These are phyloP conservation scores for Potamarius usumacintae DNA, from an alignment of 2,113 vertebrate genomes.

Conservation along the genomic window DNA sequence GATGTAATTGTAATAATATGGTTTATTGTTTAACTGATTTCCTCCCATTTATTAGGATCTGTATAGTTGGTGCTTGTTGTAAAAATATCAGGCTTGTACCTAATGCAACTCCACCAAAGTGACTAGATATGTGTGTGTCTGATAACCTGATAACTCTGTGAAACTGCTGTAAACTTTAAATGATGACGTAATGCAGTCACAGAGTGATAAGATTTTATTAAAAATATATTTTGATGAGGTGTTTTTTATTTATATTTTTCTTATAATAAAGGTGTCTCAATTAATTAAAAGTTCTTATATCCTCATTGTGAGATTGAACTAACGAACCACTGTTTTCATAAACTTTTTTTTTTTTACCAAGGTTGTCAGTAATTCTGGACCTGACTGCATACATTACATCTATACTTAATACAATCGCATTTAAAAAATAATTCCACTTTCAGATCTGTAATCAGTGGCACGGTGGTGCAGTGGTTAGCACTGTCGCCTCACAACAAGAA, in stretches of 20 bases:
- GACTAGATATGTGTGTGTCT: not conserved
- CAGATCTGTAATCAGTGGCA: not conserved
- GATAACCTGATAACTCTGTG: not conserved
- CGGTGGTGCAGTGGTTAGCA: too few species aligned
- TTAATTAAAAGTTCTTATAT: not conserved
- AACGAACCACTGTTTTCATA: not conserved
- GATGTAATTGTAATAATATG: not conserved
- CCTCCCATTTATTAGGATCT: not conserved
- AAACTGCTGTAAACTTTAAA: not conserved
- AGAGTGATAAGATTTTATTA: not conserved
- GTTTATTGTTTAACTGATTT: not conserved
- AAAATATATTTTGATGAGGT: not conserved
- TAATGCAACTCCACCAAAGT: not conserved
- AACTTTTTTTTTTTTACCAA: not conserved
- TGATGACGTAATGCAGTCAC: not conserved
- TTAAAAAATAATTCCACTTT: not conserved
- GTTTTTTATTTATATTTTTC: not conserved
- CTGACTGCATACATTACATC: not conserved
- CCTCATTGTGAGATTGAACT: not conserved
- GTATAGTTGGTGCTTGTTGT: not conserved
- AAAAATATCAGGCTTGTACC: not conserved
- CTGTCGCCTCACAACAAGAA: too few species aligned
- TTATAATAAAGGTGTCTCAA: not conserved
- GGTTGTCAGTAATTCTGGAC: not conserved
- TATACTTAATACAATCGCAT: not conserved